Percentiles rank a stretch among this genome's conserved stretches.
Evolutionary conservation across 2,888 invertebrate species (phyloP).

Genomic region (Sphaeridia pumilis): DNA sequence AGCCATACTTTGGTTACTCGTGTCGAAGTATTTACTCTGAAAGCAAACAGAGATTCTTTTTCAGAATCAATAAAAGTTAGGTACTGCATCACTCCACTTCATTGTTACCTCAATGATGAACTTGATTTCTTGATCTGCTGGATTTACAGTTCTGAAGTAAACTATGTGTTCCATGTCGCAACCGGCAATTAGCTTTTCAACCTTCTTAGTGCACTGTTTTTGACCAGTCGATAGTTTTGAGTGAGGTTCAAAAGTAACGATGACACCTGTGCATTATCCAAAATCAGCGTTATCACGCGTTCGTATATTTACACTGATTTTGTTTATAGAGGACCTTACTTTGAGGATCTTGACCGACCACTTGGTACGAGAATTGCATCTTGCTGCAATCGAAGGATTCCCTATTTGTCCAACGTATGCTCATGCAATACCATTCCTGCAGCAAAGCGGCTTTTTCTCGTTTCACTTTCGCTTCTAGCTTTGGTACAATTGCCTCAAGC

Average conservation of each 20-base stretch:
- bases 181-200: constrained; percentile 16
- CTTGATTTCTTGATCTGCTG: constrained; percentile 19
- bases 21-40: constrained; percentile 28
- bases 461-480: constrained; percentile 21
- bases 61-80: neutral
- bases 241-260: constrained; percentile 16
- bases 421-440: constrained; percentile 28
- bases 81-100: neutral
- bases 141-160: constrained; percentile 18
- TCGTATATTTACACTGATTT: no score
- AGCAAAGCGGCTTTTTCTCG: constrained; percentile 23
- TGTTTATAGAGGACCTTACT: constrained; percentile 12
- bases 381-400: constrained; percentile 15
- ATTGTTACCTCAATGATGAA: constrained; percentile 22
- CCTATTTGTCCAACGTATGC: constrained; percentile 23
- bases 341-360: constrained; percentile 18
- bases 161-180: constrained; percentile 13
- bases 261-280: constrained; percentile 14
- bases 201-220: constrained; percentile 16
- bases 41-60: neutral
- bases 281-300: no score
- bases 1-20: constrained; percentile 16
- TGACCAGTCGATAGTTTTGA: constrained; percentile 14
- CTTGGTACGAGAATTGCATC: constrained; percentile 6
- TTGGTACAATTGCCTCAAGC: constrained; percentile 27